These are phyloP conservation scores for Argyresthia goedartella DNA, from an alignment of 2,888 invertebrate genomes.

Conservation along the genomic window DNA sequence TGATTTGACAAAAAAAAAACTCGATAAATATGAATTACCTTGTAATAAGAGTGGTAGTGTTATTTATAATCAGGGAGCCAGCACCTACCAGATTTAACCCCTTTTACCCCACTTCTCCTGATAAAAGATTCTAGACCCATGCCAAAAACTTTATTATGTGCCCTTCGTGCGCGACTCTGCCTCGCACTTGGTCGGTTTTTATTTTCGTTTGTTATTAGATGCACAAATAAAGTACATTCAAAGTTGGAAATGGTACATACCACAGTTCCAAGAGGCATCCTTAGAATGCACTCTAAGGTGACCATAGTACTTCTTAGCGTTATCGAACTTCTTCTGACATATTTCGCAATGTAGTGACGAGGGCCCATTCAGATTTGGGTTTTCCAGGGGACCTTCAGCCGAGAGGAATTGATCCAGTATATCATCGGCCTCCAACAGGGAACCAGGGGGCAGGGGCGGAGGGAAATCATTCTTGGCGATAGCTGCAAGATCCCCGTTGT, in stretches of 20 bases:
- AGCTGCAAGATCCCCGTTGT: background rate
- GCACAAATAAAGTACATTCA: background rate
- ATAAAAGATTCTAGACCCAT: no score
- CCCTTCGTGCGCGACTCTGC: no score
- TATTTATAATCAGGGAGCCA: no score
- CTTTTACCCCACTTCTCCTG: no score
- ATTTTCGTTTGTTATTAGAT: background rate
- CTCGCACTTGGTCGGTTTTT: no score
- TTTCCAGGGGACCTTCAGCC: conserved; percentile 51
- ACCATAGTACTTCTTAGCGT: conserved; percentile 60
- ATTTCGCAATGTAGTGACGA: conserved; percentile 58
- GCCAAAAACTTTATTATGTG: no score
- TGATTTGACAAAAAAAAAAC: no score
- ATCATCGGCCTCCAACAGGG: conserved; percentile 41
- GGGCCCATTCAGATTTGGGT: conserved; percentile 56
- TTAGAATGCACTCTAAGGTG: conserved; percentile 59
- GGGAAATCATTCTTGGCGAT: background rate
- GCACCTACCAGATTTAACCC: no score
- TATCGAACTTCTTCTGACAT: conserved; percentile 55
- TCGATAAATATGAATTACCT: no score
- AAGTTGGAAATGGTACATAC: conserved; percentile 22
- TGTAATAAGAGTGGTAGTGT: no score
- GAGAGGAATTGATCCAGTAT: conserved; percentile 53
- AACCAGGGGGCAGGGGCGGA: conserved; percentile 24
- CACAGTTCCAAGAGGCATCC: conserved; percentile 48